Evolutionary conservation across 2,888 invertebrate genomes (phyloP).

Genomic region (Leptopilina syphax): DNA sequence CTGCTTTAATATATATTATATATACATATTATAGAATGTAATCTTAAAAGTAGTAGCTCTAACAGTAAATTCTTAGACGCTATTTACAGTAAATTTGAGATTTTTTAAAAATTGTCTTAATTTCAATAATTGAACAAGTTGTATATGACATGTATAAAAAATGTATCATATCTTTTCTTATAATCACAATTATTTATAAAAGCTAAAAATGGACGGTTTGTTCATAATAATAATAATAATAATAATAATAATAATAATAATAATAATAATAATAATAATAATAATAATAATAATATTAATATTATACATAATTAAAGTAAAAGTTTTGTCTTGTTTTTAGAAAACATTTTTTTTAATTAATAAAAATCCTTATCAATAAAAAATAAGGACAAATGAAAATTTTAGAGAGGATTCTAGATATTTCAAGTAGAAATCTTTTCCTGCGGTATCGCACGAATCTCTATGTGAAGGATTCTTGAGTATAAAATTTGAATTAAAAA

Average conservation of each 20-base stretch:
- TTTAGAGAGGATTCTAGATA: too few relatives aligned
- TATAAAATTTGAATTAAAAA: background rate
- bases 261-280: background rate
- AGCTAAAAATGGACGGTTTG: background rate
- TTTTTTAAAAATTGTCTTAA: background rate
- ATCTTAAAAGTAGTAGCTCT: background rate
- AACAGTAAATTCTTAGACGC: background rate
- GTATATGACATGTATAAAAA: too few relatives aligned
- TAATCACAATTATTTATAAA: slow-evolving; percentile 16
- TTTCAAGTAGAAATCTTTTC: too few relatives aligned
- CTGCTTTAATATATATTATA: background rate
- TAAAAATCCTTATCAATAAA: too few relatives aligned
- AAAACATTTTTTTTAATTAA: background rate
- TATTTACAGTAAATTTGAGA: slow-evolving; percentile 23
- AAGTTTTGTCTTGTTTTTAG: background rate
- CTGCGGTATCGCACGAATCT: too few relatives aligned
- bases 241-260: background rate
- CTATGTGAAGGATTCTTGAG: background rate
- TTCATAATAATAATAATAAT: background rate
- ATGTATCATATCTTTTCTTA: background rate
- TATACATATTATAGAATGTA: background rate
- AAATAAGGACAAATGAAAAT: too few relatives aligned
- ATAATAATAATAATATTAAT: background rate
- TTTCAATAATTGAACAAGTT: background rate
- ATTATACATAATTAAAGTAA: background rate